A percentile compares a stretch with the other conserved stretches of the same genome.
phyloP scores from a whole-genome alignment of 2,888 invertebrate genomes.

The Sinodicranocentrus sp. region DNA sequence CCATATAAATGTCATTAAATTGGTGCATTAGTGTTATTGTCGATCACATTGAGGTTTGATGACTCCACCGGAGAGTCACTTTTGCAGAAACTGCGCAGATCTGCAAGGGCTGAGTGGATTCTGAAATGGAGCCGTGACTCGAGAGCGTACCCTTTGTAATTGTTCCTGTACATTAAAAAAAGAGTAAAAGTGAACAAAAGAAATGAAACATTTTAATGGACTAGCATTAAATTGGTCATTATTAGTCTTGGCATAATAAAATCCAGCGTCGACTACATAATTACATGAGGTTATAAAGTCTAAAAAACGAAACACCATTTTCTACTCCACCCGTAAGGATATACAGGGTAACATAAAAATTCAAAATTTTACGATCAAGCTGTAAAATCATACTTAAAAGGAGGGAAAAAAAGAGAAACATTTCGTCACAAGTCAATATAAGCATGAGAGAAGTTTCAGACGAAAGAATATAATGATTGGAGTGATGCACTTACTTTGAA shows the following conservation, averaged over 20 bases:
- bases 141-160: constrained; percentile 91
- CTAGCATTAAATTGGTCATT: constrained; percentile 24
- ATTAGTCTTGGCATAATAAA: constrained; percentile 28
- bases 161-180: constrained; percentile 83
- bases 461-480: not conserved
- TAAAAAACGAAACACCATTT: too few relatives aligned
- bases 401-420: not conserved
- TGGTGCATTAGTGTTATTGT: constrained; percentile 56
- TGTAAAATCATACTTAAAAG: constrained; percentile 22
- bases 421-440: not conserved
- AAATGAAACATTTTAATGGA: constrained; percentile 40
- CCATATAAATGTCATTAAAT: constrained; percentile 37
- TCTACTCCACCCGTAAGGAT: too few relatives aligned
- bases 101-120: constrained; percentile 84
- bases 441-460: not conserved
- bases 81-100: constrained; percentile 72
- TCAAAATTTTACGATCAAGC: constrained; percentile 15
- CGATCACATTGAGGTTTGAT: constrained; percentile 46
- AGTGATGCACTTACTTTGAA: constrained; percentile 84
- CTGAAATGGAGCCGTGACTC: constrained; percentile 94
- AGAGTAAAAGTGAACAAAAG: constrained; percentile 77
- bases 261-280: not conserved
- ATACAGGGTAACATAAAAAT: constrained; percentile 6
- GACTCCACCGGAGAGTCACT: constrained; percentile 62
- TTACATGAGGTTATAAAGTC: not conserved